These are phyloP conservation scores for Tetragnatha versicolor DNA, from an alignment of 1,140 invertebrate genomes.

Conservation along the genomic window DNA sequence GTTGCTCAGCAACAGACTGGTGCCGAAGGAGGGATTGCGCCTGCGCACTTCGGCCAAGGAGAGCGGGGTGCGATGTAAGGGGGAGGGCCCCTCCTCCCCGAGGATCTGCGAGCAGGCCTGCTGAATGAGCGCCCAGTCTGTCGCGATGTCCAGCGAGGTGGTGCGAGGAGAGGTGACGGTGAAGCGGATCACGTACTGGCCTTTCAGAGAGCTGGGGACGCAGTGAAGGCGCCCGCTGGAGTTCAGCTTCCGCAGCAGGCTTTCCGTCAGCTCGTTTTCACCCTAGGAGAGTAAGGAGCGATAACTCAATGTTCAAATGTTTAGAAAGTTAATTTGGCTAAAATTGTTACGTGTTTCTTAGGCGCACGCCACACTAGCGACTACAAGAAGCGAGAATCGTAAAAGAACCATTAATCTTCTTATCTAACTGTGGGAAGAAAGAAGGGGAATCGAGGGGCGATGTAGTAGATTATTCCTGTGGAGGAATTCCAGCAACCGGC, in stretches of 20 bases:
- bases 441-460: no score
- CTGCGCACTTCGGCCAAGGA: slow-evolving; percentile 76
- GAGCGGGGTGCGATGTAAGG: slow-evolving; percentile 36
- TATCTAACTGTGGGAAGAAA: no score
- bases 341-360: no score
- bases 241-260: slow-evolving; percentile 68
- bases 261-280: slow-evolving; percentile 68
- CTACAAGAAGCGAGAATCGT: no score
- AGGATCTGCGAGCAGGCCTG: slow-evolving; percentile 77
- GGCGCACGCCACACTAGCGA: no score
- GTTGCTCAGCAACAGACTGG: slow-evolving; percentile 87
- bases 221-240: slow-evolving; percentile 68
- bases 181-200: slow-evolving; percentile 90
- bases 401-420: no score
- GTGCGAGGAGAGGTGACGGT: slow-evolving; percentile 92
- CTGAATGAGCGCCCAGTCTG: slow-evolving; percentile 90
- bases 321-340: no score
- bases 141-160: slow-evolving; percentile 82
- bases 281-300: slow-evolving; percentile 60
- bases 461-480: no score
- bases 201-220: slow-evolving; percentile 67
- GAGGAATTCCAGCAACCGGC: no score
- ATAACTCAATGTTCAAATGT: no score
- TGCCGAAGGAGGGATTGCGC: slow-evolving; percentile 81
- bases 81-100: slow-evolving; percentile 35